Base-by-base conservation (phyloP, 2,113 vertebrate species). In the Zosterops hypoxanthus region DNA sequence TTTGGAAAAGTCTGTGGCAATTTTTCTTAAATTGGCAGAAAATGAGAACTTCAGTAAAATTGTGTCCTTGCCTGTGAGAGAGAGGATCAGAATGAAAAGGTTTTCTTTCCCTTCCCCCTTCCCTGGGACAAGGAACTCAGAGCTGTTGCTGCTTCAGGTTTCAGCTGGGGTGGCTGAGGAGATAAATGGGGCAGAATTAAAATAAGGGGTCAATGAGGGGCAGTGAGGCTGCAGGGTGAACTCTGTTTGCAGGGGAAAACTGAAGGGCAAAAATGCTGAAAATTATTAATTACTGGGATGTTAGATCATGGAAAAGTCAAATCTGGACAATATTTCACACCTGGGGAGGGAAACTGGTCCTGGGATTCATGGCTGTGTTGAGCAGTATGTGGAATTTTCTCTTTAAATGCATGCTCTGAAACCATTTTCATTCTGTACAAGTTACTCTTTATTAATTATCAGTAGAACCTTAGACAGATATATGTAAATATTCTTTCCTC, bases 401-500 rank as follows among this genome's bases (percentile, higher is more conserved):
- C 21, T 75, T 82, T 18, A 70, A 52, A 68, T 63, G 20, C 3
- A 1, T 14, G 5, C 24, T 25, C 41, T 72, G 41, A 55, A 17
- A 69, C 8, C 1, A 25, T 44, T 76, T 66, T 19, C n/a, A 4
- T 53, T 55, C 53, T 72, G 1, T 39, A 8, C 2, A 60, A 64
- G 8, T 57, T 72, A 50, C 2, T 13, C 13, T 61, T 52, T 7
- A 5, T 60, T 71, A 0, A n/a, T 29, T 65, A 85, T 17, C 18
- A 28, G 63, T 50, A n/a, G 21, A 49, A 28, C 16, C 7, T 59
- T 13, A 7, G 9, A 14, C 41, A 20, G 61, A 5, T 42, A 29
- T 34, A n/a, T 85, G 24, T 41, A 46, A 70, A 25, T 77, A 14
- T 36, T 97, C 22, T 79, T 96, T 90, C 57, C 73, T 92, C 23